These are phyloP conservation scores for Anoplolepis gracilipes DNA, from an alignment of 1,140 invertebrate genomes.

Conservation along the genomic window DNA sequence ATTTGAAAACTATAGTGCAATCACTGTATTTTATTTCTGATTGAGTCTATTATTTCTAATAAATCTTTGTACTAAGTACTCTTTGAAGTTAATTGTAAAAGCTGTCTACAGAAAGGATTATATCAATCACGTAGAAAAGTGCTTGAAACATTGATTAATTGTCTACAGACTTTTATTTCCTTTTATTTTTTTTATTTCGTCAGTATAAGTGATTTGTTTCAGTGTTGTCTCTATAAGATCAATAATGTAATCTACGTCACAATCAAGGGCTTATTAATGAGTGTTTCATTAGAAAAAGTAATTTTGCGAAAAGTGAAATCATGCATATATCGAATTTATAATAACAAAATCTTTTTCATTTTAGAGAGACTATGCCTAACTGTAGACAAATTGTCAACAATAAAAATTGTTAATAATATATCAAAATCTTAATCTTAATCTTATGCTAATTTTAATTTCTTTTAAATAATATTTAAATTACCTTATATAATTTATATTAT, in stretches of 20 bases:
- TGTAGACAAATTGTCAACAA: neutral
- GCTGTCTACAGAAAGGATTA: neutral
- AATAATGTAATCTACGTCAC: constrained; percentile 1
- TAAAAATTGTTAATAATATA: neutral
- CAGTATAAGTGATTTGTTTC: neutral
- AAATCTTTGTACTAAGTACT: constrained; percentile 2
- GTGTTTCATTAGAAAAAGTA: neutral
- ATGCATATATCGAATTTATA: neutral
- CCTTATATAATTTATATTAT: no score
- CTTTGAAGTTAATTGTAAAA: constrained; percentile 18
- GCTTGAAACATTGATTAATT: constrained; percentile 29
- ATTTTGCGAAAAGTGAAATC: neutral
- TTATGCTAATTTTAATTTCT: neutral
- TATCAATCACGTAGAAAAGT: constrained; percentile 28
- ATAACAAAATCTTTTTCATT: neutral
- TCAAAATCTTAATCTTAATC: neutral
- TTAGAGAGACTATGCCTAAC: no score
- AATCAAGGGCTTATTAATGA: neutral
- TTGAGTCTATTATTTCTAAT: constrained; percentile 1
- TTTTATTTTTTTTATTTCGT: neutral
- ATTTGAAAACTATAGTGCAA: neutral
- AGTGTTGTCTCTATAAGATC: neutral
- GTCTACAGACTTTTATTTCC: constrained; percentile 9
- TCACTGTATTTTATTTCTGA: neutral
- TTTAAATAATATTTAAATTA: neutral